Conservation (phyloP, 2,888 invertebrate species). For the Hydraecia micacea region DNA sequence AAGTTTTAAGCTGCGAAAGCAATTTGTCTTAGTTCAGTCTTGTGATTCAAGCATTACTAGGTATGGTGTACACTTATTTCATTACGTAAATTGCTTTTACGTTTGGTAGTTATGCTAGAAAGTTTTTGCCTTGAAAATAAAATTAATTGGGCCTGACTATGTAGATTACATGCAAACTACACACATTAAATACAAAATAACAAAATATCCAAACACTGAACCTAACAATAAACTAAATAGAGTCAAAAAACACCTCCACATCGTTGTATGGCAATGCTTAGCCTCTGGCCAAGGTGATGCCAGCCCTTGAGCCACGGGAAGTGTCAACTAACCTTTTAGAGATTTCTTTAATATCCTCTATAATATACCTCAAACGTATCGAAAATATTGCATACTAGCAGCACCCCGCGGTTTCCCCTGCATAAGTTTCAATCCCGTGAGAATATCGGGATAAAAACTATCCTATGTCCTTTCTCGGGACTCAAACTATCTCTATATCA, state of each 20-base stretch:
- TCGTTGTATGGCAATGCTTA: no score
- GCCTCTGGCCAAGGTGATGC: no score
- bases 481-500: no score
- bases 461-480: no score
- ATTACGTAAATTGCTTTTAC: constrained; percentile 30
- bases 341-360: neutral
- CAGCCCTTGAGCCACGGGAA: neutral
- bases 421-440: no score
- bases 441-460: no score
- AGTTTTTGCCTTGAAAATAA: neutral
- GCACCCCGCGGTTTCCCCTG: no score
- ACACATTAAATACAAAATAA: neutral
- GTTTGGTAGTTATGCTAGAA: neutral
- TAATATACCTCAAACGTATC: neutral
- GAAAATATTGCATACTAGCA: neutral
- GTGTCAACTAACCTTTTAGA: neutral
- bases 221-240: neutral
- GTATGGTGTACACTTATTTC: constrained; percentile 47
- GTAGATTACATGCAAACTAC: neutral
- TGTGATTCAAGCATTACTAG: constrained; percentile 52
- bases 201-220: neutral
- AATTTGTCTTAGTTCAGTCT: constrained; percentile 62
- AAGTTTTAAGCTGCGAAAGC: constrained; percentile 55
- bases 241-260: no score
- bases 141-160: neutral